phyloP scores from a whole-genome alignment of 2,113 vertebrate genomes.

The Heterotis niloticus region DNA sequence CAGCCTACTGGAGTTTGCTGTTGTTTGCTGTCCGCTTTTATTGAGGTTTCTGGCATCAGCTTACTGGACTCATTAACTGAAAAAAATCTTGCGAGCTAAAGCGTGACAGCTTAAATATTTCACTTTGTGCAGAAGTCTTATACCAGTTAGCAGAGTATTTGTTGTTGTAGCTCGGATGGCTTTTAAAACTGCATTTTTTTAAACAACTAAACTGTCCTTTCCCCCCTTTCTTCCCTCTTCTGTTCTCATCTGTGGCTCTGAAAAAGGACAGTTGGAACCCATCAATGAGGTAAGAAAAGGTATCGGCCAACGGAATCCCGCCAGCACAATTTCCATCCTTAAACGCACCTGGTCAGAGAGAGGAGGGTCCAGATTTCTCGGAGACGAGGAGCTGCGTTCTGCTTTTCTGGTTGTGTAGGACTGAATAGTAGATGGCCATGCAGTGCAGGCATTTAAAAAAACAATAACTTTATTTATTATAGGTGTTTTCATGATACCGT shows the following conservation, averaged over 20 bases:
- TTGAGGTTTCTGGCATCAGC: background rate
- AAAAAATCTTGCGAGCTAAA: no score
- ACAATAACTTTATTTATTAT: no score
- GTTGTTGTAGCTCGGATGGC: no score
- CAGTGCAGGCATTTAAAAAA: no score
- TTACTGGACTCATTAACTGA: background rate
- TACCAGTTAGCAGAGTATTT: no score
- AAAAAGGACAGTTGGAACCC: conserved; percentile 91
- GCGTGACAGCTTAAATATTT: no score
- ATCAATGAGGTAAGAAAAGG: conserved; percentile 79
- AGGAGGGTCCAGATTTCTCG: background rate
- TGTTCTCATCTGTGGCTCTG: conserved; percentile 54
- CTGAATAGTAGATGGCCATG: no score
- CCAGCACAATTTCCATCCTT: background rate
- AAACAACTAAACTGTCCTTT: conserved; percentile 29
- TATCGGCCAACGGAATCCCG: background rate
- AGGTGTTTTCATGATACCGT: no score
- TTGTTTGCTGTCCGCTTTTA: no score
- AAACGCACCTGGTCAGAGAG: background rate
- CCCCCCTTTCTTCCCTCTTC: conserved; percentile 25
- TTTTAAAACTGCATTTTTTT: background rate
- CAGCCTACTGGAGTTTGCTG: no score
- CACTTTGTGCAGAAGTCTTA: no score
- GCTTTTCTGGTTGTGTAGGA: background rate
- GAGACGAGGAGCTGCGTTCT: background rate